A percentile compares a stretch with the other conserved stretches of the same genome.
These are phyloP conservation scores for Coenobita brevimanus DNA, from an alignment of 1,140 invertebrate genomes.

Conservation along the genomic window DNA sequence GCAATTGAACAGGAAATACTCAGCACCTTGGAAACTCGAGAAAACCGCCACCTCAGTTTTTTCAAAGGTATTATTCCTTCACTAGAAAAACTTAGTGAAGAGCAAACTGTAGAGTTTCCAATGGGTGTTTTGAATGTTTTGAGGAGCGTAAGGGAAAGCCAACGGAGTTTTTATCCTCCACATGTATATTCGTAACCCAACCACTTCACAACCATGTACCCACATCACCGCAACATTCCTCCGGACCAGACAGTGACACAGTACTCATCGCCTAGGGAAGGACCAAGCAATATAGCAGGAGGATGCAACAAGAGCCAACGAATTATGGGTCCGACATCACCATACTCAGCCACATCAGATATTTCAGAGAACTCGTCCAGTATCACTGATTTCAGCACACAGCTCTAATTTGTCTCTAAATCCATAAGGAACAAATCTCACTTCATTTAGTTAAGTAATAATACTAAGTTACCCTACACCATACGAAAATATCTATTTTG, in stretches of 20 bases:
- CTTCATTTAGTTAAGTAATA: no score
- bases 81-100: constrained; percentile 13
- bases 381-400: neutral
- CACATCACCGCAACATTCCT: neutral
- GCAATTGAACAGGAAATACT: constrained; percentile 5
- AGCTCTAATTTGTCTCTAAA: neutral
- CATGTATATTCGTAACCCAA: neutral
- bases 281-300: neutral
- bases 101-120: constrained; percentile 15
- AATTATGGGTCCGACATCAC: neutral
- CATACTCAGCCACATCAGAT: neutral
- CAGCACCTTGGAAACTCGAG: neutral
- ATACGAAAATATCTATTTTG: no score
- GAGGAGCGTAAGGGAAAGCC: constrained; percentile 5
- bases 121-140: constrained; percentile 25
- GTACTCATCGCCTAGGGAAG: neutral
- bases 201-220: neutral
- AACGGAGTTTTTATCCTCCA: neutral
- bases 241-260: neutral
- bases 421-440: no score
- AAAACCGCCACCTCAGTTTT: constrained; percentile 12
- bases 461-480: no score
- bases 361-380: neutral
- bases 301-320: neutral
- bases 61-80: constrained; percentile 25